Conservation (phyloP, 2,888 invertebrate genomes). For the Girardia tigrina region DNA sequence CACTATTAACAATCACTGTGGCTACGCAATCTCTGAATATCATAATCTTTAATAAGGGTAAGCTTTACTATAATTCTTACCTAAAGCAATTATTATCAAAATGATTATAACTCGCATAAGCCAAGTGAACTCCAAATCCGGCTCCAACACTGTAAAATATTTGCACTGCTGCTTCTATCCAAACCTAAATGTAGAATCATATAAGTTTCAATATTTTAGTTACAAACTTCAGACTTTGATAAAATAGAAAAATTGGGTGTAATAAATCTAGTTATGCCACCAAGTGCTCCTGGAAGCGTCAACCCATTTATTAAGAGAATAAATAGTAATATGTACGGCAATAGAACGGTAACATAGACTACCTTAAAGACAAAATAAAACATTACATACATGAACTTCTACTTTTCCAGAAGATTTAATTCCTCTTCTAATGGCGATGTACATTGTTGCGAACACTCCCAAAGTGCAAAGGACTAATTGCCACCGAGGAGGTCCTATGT, state of each 20-base stretch:
- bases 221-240: neutral
- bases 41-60: conserved; percentile 38
- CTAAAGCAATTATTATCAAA: conserved; percentile 60
- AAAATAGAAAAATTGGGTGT: neutral
- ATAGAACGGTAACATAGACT: neutral
- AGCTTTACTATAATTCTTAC: neutral
- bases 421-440: conserved; percentile 68
- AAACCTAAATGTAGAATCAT: conserved; percentile 55
- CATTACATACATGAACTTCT: too few species aligned
- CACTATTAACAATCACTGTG: conserved; percentile 67
- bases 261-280: neutral
- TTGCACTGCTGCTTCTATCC: conserved; percentile 73
- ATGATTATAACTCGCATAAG: conserved; percentile 70
- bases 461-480: conserved; percentile 62
- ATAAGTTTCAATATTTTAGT: neutral
- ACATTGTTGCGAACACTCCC: conserved; percentile 63
- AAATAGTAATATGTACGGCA: neutral
- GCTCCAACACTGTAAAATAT: conserved; percentile 73
- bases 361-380: too few species aligned
- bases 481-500: conserved; percentile 65
- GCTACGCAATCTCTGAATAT: conserved; percentile 68
- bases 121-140: conserved; percentile 70
- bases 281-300: neutral
- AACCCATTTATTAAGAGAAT: neutral
- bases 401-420: conserved; percentile 63